Conservation (phyloP, 2,888 invertebrate species). For the Drosophila histrio region DNA sequence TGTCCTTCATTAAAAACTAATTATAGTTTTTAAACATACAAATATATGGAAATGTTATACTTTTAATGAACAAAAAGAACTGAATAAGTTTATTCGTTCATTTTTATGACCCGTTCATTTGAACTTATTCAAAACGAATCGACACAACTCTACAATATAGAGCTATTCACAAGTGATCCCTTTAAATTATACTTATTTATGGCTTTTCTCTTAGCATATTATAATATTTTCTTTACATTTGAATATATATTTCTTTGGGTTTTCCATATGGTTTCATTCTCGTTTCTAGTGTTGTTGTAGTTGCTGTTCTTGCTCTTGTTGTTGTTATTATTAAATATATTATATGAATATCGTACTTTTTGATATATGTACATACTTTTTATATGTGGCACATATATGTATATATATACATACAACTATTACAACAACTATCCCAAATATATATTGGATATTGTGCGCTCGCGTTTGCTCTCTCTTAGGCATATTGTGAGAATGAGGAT, state of each 20-base stretch:
- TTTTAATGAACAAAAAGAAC: no score
- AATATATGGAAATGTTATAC: no score
- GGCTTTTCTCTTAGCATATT: neutral
- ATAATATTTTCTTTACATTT: neutral
- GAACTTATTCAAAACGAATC: no score
- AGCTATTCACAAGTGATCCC: neutral
- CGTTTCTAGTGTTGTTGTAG: slow-evolving; percentile 35
- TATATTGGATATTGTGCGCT: slow-evolving; percentile 70
- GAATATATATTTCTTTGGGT: neutral
- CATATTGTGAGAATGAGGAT: slow-evolving; percentile 84
- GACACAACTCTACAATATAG: no score
- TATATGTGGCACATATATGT: slow-evolving; percentile 28
- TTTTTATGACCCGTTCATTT: no score
- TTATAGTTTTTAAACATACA: no score
- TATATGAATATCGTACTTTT: slow-evolving; percentile 33
- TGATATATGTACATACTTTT: slow-evolving; percentile 21
- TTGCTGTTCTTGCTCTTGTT: slow-evolving; percentile 32
- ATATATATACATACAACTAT: slow-evolving; percentile 45
- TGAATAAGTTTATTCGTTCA: no score
- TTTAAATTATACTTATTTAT: neutral
- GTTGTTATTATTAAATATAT: slow-evolving; percentile 22
- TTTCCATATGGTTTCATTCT: slow-evolving; percentile 42
- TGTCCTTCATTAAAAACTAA: no score
- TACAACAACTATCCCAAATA: slow-evolving; percentile 52
- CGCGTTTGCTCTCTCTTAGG: slow-evolving; percentile 81